These are phyloP conservation scores for Phacellophora camtschatica DNA, from an alignment of 30 jellyfish, hydroid and myxozoan genomes.

Conservation along the genomic window DNA sequence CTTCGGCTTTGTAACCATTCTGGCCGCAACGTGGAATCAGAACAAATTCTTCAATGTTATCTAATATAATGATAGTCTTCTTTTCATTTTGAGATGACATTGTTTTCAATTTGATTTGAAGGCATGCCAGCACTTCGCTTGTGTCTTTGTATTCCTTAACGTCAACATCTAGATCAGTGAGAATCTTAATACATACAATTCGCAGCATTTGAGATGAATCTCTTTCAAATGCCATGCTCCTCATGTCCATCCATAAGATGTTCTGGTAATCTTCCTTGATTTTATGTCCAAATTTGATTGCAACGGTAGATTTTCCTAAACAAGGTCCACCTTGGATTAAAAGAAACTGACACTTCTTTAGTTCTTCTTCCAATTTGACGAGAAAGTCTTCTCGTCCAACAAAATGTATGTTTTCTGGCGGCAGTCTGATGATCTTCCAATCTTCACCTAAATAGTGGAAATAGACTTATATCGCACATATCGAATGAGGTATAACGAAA, in stretches of 20 bases:
- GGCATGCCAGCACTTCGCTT: neutral
- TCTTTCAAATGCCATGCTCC: neutral
- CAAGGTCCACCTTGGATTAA: neutral
- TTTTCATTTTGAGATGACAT: neutral
- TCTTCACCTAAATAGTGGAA: neutral
- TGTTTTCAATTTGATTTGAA: neutral
- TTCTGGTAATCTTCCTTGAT: neutral
- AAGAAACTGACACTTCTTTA: neutral
- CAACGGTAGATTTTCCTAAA: neutral
- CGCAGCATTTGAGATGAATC: neutral
- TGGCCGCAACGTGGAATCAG: neutral
- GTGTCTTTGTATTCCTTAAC: neutral
- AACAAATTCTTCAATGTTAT: neutral
- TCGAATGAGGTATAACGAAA: too few relatives aligned
- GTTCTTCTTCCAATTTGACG: neutral
- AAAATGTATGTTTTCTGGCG: neutral
- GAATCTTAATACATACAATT: neutral
- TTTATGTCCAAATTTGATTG: neutral
- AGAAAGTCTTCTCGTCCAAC: neutral
- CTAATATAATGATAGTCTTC: neutral
- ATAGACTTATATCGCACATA: too few relatives aligned
- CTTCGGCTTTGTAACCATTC: neutral
- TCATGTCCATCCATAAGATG: neutral
- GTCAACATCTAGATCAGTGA: neutral
- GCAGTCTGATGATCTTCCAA: neutral